A percentile compares a stretch with the other conserved stretches of the same genome.
Conservation (phyloP, 2,113 vertebrate species). For the Esox niger region DNA sequence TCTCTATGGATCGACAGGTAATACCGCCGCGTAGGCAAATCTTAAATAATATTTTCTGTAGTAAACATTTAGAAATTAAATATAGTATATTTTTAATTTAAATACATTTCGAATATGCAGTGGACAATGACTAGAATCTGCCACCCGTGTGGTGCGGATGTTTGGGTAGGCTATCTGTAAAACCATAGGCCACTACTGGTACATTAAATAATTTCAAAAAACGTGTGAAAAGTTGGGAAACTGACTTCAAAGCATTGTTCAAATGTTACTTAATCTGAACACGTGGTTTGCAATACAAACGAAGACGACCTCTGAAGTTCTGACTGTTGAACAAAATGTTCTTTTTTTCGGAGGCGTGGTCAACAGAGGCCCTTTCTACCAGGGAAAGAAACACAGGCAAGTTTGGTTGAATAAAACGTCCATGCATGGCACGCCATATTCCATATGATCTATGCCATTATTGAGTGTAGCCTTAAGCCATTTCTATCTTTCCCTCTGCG, state of each 20-base stretch:
- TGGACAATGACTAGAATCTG: no score
- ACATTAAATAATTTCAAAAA: conserved; percentile 21
- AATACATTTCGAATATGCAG: no score
- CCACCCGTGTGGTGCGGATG: not conserved
- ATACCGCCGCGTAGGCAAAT: no score
- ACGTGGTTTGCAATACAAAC: conserved; percentile 59
- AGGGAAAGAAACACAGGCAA: conserved; percentile 44
- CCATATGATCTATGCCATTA: not conserved
- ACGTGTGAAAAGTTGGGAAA: conserved; percentile 45
- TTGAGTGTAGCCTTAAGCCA: not conserved
- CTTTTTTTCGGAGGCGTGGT: conserved; percentile 64
- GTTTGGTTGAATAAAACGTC: conserved; percentile 36
- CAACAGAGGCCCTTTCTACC: conserved; percentile 46
- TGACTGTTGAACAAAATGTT: conserved; percentile 70
- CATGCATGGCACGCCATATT: not conserved
- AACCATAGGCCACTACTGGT: not conserved
- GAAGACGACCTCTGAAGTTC: conserved; percentile 55
- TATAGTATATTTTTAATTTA: no score
- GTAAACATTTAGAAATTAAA: no score
- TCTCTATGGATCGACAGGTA: no score
- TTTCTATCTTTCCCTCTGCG: no score
- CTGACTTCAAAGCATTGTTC: conserved; percentile 46
- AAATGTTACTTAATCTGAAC: conserved; percentile 57
- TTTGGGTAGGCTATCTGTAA: no score
- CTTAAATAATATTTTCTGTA: no score